Conservation (phyloP, 2,797 vertebrate species). For the Bucorvus abyssinicus region DNA sequence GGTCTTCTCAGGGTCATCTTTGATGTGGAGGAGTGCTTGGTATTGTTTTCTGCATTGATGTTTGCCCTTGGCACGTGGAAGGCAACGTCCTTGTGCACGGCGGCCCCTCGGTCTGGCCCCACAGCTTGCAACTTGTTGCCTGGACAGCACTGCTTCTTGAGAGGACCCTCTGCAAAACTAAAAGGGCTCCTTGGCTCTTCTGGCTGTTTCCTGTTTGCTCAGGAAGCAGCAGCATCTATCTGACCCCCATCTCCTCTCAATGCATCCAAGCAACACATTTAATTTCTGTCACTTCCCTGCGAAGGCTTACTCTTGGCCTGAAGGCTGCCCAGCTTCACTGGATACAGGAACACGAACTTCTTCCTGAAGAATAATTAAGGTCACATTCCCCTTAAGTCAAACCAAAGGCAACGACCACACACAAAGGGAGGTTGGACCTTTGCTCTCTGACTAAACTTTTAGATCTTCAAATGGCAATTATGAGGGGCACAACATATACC, state of each 20-base stretch:
- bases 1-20: conserved; percentile 65
- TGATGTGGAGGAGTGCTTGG: conserved; percentile 57
- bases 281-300: background rate
- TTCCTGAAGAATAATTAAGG: background rate
- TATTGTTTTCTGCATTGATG: conserved; percentile 61
- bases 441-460: background rate
- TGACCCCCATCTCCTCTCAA: background rate
- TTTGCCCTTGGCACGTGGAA: conserved; percentile 43
- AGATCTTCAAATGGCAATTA: background rate
- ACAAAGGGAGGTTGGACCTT: background rate
- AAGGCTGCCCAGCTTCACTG: background rate
- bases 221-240: background rate
- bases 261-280: background rate
- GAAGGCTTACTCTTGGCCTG: background rate
- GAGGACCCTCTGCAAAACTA: background rate
- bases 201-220: background rate
- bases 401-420: background rate
- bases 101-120: background rate
- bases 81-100: background rate
- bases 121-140: background rate
- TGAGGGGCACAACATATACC: background rate
- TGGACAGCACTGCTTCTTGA: background rate
- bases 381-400: background rate
- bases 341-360: background rate
- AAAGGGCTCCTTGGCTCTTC: background rate